Evolutionary conservation across 2,888 invertebrate genomes (phyloP), one percentile per base, ranked within the genome.

Genomic region (Lamproptera curius): DNA sequence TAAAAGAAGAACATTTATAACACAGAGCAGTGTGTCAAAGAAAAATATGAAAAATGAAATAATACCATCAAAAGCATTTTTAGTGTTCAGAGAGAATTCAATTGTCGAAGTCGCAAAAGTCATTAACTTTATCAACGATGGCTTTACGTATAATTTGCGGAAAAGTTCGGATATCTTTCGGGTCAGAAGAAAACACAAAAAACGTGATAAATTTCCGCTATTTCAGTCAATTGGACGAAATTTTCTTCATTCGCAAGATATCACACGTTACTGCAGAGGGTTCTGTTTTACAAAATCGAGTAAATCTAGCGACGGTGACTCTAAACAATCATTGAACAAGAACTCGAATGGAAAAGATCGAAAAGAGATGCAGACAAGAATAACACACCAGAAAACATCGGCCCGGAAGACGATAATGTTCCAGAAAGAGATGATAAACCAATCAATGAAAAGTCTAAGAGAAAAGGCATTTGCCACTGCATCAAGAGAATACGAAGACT

Each of bases 201-300:
- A n/a, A n/a, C n/a, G n/a, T n/a, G n/a, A n/a, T n/a, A n/a, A n/a
- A n/a, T n/a, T n/a, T n/a, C 20, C 20, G 20, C 20, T 5, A 20
- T 20, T 20, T 20, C 20, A 5, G 16, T 4, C 4, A 11, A 34
- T 1, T 16, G 26, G 4, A 20, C 20, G 6, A 20, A 36, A 44
- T n/a, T 44, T 49, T 3, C 16, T 35, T 0, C 17, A 36, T 9
- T 40, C 43, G 4, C 35, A 43, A 14, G 36, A 49, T 11, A 34
- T 49, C 1, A 39, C 49, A n/a, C 26, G 16, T 36, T 49, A 49
- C 41, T 49, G 40, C 34, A 49, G 41, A 40, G 40, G 28, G 4
- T 31, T 36, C 13, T 49, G 49, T 23, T 49, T 49, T 28, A 49
- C 15, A 11, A 49, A 49, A 41, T 44, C 49, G 2, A 44, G 36